Conservation (phyloP, 2,113 vertebrate genomes). For the Symphodus melops region DNA sequence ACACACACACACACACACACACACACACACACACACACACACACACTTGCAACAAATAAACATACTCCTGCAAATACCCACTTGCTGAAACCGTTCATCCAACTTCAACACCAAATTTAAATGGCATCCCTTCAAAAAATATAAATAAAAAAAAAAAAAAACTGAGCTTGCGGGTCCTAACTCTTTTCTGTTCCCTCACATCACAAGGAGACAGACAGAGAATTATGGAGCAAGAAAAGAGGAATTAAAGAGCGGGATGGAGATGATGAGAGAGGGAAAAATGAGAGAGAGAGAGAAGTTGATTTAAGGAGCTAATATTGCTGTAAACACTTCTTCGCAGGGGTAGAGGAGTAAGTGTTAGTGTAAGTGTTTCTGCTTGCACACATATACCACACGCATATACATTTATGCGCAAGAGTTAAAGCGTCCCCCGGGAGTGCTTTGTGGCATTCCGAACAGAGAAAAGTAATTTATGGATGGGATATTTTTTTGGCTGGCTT, state of each 20-base stretch:
- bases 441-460: conserved; percentile 57
- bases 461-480: conserved; percentile 76
- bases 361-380: conserved; percentile 21
- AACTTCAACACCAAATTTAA: conserved; percentile 58
- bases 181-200: conserved; percentile 9
- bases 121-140: conserved; percentile 61
- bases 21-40: neutral
- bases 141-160: conserved; percentile 55
- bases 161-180: conserved; percentile 23
- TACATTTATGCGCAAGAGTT: conserved; percentile 50
- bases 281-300: neutral
- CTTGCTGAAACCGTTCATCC: conserved; percentile 54
- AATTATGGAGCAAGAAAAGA: conserved; percentile 30
- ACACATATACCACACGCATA: conserved; percentile 29
- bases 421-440: conserved; percentile 50
- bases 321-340: conserved; percentile 27
- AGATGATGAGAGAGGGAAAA: conserved; percentile 34
- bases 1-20: conserved; percentile 2
- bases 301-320: conserved; percentile 55
- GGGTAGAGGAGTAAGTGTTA: neutral
- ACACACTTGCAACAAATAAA: conserved; percentile 47
- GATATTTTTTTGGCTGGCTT: conserved; percentile 75
- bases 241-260: conserved; percentile 26
- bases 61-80: conserved; percentile 44
- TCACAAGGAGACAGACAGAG: conserved; percentile 21